phyloP scores from a whole-genome alignment of 2,888 invertebrate genomes.

The Aporophyla lueneburgensis region DNA sequence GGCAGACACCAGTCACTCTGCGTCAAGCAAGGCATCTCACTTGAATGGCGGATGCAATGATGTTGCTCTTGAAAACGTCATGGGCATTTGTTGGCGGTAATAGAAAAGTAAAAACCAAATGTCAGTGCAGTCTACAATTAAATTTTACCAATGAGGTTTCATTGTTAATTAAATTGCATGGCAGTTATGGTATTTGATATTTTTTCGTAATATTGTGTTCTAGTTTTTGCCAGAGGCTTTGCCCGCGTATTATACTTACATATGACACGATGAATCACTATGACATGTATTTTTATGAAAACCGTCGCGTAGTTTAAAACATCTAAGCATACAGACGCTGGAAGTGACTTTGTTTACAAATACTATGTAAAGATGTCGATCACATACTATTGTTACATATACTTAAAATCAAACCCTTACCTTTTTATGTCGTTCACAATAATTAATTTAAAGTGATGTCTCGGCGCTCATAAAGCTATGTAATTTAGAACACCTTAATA shows the following conservation, averaged over 20 bases:
- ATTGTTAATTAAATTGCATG: not conserved
- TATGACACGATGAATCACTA: too few species aligned
- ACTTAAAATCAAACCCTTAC: not conserved
- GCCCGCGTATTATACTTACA: too few species aligned
- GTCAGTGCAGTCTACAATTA: not conserved
- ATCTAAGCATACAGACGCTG: too few species aligned
- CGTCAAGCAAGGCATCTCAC: constrained; percentile 17
- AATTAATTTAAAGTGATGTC: not conserved
- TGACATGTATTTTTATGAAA: too few species aligned
- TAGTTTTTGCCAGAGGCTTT: too few species aligned
- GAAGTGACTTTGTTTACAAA: too few species aligned
- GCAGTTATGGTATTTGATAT: not conserved
- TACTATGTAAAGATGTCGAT: too few species aligned
- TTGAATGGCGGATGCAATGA: constrained; percentile 24
- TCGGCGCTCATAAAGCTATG: not conserved
- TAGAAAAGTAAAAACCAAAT: constrained; percentile 14
- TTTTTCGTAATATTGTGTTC: not conserved
- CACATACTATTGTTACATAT: too few species aligned
- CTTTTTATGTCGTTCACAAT: not conserved
- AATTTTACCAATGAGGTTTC: not conserved
- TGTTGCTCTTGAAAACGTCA: constrained; percentile 33
- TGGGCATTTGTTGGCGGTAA: constrained; percentile 3
- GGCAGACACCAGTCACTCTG: constrained; percentile 28
- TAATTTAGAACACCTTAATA: not conserved
- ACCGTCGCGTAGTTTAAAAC: too few species aligned